A percentile compares a stretch with the other conserved stretches of the same genome.
Conservation (phyloP, 1,140 invertebrate genomes). For the Bombus breviceps region DNA sequence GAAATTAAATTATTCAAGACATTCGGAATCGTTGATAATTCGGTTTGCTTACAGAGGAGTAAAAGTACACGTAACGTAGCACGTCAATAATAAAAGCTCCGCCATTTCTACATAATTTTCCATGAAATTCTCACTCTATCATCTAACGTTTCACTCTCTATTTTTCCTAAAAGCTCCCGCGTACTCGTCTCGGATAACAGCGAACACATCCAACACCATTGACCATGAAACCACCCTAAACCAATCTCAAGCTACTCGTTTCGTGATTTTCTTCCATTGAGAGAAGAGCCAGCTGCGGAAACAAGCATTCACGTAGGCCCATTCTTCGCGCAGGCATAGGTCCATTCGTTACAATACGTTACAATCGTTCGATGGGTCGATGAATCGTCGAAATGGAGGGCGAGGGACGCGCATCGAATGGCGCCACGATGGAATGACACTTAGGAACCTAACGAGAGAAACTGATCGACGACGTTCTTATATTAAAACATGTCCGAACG, state of each 20-base stretch:
- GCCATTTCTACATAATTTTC: too few species aligned
- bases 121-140: too few species aligned
- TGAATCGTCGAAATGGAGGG: constrained; percentile 17
- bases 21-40: too few species aligned
- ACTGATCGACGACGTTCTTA: constrained; percentile 40
- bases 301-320: constrained; percentile 26
- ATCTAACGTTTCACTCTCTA: neutral
- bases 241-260: neutral
- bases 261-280: neutral
- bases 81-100: too few species aligned
- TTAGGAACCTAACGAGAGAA: constrained; percentile 47
- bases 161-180: neutral
- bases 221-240: neutral
- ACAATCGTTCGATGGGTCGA: constrained; percentile 26
- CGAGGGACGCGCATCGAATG: neutral
- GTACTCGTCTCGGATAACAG: neutral
- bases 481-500: constrained; percentile 24
- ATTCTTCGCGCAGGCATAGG: neutral
- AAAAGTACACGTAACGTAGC: too few species aligned
- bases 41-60: too few species aligned
- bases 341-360: constrained; percentile 25
- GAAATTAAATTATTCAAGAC: too few species aligned
- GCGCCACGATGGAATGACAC: neutral
- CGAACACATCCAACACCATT: neutral
- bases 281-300: neutral